These are phyloP conservation scores for Eremophila alpestris DNA, from an alignment of 2,797 vertebrate species.

Conservation along the genomic window DNA sequence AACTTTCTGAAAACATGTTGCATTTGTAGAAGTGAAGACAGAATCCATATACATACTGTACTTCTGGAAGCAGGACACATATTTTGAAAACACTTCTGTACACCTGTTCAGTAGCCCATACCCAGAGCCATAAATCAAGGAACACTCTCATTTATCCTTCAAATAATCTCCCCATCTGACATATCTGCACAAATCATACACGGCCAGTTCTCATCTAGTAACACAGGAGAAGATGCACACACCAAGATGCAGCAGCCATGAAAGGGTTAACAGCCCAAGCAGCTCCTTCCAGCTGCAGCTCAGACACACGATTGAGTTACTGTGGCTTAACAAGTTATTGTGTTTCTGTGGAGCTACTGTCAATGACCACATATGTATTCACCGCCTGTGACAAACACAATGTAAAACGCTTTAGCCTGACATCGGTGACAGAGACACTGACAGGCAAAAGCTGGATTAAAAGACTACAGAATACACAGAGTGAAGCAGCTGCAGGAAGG, in stretches of 20 bases:
- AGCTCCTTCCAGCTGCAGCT: slow-evolving; percentile 60
- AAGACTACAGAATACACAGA: neutral
- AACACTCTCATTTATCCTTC: neutral
- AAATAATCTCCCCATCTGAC: neutral
- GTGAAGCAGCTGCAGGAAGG: slow-evolving; percentile 1
- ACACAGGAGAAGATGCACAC: neutral
- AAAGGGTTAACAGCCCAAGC: slow-evolving; percentile 27
- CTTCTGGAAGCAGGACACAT: neutral
- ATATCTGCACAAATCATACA: neutral
- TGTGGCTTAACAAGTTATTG: slow-evolving; percentile 67
- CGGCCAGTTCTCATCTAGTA: neutral
- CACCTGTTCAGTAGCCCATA: neutral
- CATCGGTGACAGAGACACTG: slow-evolving; percentile 48
- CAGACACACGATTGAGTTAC: slow-evolving; percentile 52
- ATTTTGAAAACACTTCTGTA: neutral
- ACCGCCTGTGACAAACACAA: slow-evolving; percentile 45
- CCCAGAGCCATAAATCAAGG: neutral
- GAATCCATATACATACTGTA: neutral
- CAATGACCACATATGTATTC: slow-evolving; percentile 63
- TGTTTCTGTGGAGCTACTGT: slow-evolving; percentile 68
- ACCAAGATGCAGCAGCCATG: neutral
- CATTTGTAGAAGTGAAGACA: neutral
- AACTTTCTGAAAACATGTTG: neutral
- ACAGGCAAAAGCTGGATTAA: slow-evolving; percentile 50
- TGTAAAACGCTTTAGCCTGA: slow-evolving; percentile 36